Percentiles rank a stretch among this genome's conserved stretches.
Conservation (phyloP, 2,888 invertebrate species). For the Anticlea derivata region DNA sequence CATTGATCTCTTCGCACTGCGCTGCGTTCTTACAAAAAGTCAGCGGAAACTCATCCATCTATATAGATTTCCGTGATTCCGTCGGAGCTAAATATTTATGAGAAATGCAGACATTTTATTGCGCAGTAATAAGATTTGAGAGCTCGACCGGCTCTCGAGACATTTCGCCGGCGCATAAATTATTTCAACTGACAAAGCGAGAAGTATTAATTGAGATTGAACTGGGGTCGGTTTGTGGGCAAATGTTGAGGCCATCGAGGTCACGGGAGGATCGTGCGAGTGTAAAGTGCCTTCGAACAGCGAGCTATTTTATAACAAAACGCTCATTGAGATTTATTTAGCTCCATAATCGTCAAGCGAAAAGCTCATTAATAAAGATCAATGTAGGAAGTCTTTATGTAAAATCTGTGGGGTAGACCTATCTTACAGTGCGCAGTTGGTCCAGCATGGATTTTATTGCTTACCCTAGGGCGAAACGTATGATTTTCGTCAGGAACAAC, state of each 20-base stretch:
- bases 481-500: too few species aligned
- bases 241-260: not conserved
- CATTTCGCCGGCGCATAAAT: constrained; percentile 19
- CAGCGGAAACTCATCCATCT: constrained; percentile 6
- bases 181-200: constrained; percentile 15
- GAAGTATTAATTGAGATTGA: constrained; percentile 16
- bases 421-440: too few species aligned
- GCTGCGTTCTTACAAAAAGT: not conserved
- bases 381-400: too few species aligned
- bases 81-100: constrained; percentile 33
- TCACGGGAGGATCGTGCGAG: too few species aligned
- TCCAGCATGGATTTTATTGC: too few species aligned
- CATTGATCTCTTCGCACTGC: not conserved
- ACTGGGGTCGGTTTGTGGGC: not conserved
- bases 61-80: constrained; percentile 14
- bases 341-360: too few species aligned
- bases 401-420: too few species aligned
- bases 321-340: too few species aligned
- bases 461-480: too few species aligned
- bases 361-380: too few species aligned
- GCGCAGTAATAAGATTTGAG: constrained; percentile 35
- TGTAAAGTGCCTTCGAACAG: too few species aligned
- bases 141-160: constrained; percentile 13
- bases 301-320: too few species aligned
- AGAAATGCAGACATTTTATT: constrained; percentile 36